A percentile compares a stretch with the other conserved stretches of the same genome.
These are phyloP conservation scores for Alviniconcha strummeri DNA, from an alignment of 2,888 invertebrate genomes.

Conservation along the genomic window DNA sequence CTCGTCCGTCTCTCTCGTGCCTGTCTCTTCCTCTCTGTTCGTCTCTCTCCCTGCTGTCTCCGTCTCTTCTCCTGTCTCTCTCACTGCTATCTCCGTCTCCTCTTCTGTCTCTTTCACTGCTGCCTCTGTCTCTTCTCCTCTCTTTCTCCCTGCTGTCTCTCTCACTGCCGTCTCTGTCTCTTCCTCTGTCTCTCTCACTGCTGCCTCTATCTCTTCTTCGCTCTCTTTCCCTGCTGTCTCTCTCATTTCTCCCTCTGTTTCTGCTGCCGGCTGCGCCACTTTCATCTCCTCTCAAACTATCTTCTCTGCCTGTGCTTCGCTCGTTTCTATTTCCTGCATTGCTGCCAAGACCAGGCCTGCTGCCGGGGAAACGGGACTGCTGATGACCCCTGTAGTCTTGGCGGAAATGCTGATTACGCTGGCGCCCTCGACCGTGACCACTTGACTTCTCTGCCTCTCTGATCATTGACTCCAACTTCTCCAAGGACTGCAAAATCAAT, in stretches of 20 bases:
- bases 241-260: no score
- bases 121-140: constrained; percentile 29
- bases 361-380: constrained; percentile 45
- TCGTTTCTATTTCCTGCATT: no score
- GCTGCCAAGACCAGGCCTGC: not conserved
- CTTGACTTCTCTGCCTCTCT: constrained; percentile 75
- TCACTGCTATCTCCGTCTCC: not conserved
- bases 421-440: constrained; percentile 12
- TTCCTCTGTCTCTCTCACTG: constrained; percentile 32
- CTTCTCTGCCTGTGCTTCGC: no score
- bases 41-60: constrained; percentile 11
- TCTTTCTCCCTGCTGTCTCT: constrained; percentile 33
- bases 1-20: not conserved
- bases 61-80: constrained; percentile 10
- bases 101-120: not conserved
- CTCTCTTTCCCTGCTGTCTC: no score
- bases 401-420: not conserved
- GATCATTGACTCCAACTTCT: constrained; percentile 75
- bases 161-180: constrained; percentile 4
- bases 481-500: constrained; percentile 75
- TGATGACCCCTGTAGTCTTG: constrained; percentile 35
- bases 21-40: not conserved
- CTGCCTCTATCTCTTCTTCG: constrained; percentile 20
- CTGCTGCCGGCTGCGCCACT: no score
- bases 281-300: no score